These are phyloP conservation scores for Rhinolophus ferrumequinum DNA, from an alignment of 2,113 vertebrate genomes.

Conservation along the genomic window DNA sequence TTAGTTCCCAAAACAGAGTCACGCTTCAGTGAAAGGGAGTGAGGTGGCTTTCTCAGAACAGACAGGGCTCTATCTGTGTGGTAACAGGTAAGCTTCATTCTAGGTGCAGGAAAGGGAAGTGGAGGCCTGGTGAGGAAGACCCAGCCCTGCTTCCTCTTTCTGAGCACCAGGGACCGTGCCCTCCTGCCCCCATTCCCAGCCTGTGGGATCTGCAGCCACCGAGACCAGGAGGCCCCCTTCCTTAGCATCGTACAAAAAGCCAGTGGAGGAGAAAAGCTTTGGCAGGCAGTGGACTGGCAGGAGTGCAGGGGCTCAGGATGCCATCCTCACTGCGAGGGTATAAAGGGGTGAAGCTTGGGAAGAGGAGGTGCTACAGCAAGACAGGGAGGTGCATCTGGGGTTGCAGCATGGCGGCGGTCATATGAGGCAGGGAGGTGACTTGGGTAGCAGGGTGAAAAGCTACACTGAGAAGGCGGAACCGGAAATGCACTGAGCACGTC, in stretches of 20 bases:
- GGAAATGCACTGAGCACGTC: background rate
- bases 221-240: background rate
- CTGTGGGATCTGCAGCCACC: background rate
- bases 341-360: background rate
- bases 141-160: background rate
- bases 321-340: background rate
- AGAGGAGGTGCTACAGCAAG: background rate
- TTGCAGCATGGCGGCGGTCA: no score
- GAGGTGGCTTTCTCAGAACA: background rate
- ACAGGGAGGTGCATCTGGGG: background rate
- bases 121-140: background rate
- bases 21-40: background rate
- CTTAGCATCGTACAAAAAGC: background rate
- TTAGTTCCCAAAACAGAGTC: background rate
- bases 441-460: background rate
- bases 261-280: background rate
- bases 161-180: background rate
- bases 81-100: background rate
- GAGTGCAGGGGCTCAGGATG: background rate
- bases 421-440: background rate
- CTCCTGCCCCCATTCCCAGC: fast-evolving
- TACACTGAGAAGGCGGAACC: background rate
- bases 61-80: background rate
- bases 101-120: background rate
- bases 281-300: background rate